Base-by-base conservation (phyloP, 23 tunicate species). In the Botrylloides violaceus region DNA sequence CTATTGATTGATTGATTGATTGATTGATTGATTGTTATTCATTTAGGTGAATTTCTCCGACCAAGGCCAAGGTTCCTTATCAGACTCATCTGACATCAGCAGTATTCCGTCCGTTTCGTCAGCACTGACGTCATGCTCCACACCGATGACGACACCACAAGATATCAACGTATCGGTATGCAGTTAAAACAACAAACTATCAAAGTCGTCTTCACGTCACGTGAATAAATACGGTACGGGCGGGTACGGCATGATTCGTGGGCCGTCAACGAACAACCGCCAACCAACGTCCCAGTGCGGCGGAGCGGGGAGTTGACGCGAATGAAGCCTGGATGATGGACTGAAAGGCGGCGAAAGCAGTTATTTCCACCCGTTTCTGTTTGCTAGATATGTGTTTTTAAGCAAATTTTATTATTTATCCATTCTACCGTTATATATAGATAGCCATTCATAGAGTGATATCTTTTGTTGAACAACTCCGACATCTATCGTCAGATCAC, bases 81-180 rank as follows among this genome's bases (percentile, higher is more conserved):
- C 96, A 53, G 96, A 88, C 37, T 81, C 88, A 32, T 85, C 93
- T 2, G 96, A 88, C 32, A 71, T 87, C 35, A 75, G 96, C 77
- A 88, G 96, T 72, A 81, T 88, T 15, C 88, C 96, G 34, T 81
- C 96, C 3, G 96, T 88, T 43, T 88, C 96, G 25, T 81, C 96
- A 32, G 73, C 87, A 3, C 60, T 71, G 48, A 87, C 78, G 25
- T n/a, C 87, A 34, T 81, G 96, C 66, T 81, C 96, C 32, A 88
- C 87, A 22, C 96, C 88, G 3, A 48, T 75, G 24, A 61, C 81
- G 9, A 28, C 77, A 31, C 26, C 74, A 43, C 74, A 68, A 22
- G 96, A 88, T 36, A 28, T 79, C 28, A 71, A 36, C 58, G 79
- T 72, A 56, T 76, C 96, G 29, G 88, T 77, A 2, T 88, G 84